Evolutionary conservation across 2,888 invertebrate species (phyloP).

Genomic region (Noctua janthe): DNA sequence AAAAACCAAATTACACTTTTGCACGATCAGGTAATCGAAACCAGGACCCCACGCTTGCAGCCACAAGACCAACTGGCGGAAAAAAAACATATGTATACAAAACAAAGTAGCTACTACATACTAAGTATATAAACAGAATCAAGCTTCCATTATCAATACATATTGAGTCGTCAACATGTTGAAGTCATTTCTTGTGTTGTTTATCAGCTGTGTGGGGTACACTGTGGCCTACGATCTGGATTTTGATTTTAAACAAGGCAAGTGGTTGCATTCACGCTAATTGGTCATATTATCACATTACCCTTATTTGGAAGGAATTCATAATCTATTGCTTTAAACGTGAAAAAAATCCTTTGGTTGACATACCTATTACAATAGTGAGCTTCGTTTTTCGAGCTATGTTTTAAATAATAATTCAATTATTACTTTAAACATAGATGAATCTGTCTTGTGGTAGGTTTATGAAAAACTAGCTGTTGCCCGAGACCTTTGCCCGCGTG

Average conservation of each 20-base stretch:
- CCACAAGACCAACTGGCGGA: not conserved
- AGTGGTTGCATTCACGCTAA: not conserved
- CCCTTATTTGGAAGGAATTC: not conserved
- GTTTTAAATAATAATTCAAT: too few species aligned
- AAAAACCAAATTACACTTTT: not conserved
- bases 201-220: not conserved
- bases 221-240: not conserved
- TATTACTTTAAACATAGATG: too few species aligned
- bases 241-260: slow-evolving; percentile 2
- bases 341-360: not conserved
- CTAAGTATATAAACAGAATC: not conserved
- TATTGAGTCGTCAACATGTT: slow-evolving; percentile 13
- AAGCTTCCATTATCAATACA: not conserved
- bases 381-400: not conserved
- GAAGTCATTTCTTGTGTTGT: slow-evolving; percentile 5
- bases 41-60: not conserved
- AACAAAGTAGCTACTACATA: not conserved
- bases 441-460: too few species aligned
- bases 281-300: not conserved
- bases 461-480: too few species aligned
- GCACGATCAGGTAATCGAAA: not conserved
- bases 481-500: too few species aligned
- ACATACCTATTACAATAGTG: not conserved
- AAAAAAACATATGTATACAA: not conserved
- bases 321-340: too few species aligned